These are phyloP conservation scores for Apodemia duryi DNA, from an alignment of 2,888 invertebrate genomes.

Conservation along the genomic window DNA sequence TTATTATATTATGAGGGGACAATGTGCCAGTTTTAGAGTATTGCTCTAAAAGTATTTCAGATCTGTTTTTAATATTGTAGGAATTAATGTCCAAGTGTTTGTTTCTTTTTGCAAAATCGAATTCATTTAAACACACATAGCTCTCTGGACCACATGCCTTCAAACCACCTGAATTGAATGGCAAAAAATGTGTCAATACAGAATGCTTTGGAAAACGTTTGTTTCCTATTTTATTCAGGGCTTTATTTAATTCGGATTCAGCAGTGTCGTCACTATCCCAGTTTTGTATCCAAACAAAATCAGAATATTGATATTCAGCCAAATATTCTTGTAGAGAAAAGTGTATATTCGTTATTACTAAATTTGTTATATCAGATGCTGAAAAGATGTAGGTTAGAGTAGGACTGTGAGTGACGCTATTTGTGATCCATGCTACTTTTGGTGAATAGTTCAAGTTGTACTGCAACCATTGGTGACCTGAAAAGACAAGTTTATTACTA, in stretches of 20 bases:
- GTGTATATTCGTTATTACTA: slow-evolving; percentile 94
- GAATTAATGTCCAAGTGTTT: slow-evolving; percentile 88
- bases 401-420: slow-evolving; percentile 96
- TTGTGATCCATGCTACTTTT: slow-evolving; percentile 92
- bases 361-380: slow-evolving; percentile 86
- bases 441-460: slow-evolving; percentile 89
- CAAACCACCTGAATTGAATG: slow-evolving; percentile 59
- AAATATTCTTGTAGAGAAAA: slow-evolving; percentile 95
- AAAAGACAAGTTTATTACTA: slow-evolving; percentile 35
- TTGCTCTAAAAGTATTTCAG: slow-evolving; percentile 91
- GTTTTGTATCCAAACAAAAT: no score
- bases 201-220: slow-evolving; percentile 55
- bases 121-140: slow-evolving; percentile 46
- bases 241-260: slow-evolving; percentile 49
- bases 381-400: slow-evolving; percentile 93
- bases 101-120: slow-evolving; percentile 85
- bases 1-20: slow-evolving; percentile 89
- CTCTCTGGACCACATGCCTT: slow-evolving; percentile 59
- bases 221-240: slow-evolving; percentile 49
- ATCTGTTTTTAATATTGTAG: slow-evolving; percentile 90
- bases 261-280: slow-evolving; percentile 55
- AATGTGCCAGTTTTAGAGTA: slow-evolving; percentile 93
- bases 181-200: slow-evolving; percentile 56
- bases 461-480: slow-evolving; percentile 94
- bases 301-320: no score